These are phyloP conservation scores for Lepetodrilus schrolli DNA, from an alignment of 2,888 invertebrate species.

Conservation along the genomic window DNA sequence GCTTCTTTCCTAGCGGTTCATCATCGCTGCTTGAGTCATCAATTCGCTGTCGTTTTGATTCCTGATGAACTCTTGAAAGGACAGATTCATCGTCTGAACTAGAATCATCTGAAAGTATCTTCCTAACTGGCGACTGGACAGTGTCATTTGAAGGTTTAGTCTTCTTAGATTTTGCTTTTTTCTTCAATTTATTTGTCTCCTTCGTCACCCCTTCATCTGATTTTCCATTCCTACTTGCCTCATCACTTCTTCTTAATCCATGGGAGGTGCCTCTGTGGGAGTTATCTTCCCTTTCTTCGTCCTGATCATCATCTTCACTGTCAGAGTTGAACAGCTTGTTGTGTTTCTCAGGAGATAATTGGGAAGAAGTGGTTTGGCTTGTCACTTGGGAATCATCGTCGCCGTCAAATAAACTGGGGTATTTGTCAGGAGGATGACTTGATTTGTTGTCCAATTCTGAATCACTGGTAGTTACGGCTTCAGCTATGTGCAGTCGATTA, in stretches of 20 bases:
- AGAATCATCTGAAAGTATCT: neutral
- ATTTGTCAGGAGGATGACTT: slow-evolving; percentile 37
- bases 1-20: neutral
- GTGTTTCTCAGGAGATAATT: neutral
- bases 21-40: neutral
- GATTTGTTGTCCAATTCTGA: slow-evolving; percentile 29
- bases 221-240: neutral
- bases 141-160: neutral
- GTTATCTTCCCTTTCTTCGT: neutral
- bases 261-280: too few relatives aligned
- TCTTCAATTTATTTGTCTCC: neutral
- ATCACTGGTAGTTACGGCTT: neutral
- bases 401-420: slow-evolving; percentile 36
- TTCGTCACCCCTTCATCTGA: neutral
- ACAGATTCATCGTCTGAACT: slow-evolving; percentile 2
- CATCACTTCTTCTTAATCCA: neutral
- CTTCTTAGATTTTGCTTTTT: neutral
- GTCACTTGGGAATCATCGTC: slow-evolving; percentile 40
- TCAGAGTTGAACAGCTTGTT: slow-evolving; percentile 28
- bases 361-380: slow-evolving; percentile 4
- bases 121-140: neutral
- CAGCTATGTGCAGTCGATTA: slow-evolving; percentile 26
- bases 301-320: slow-evolving; percentile 34
- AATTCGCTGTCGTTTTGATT: neutral
- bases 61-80: neutral